Evolutionary conservation across 2,888 invertebrate species (phyloP).

Genomic region (Nymphalis polychloros): DNA sequence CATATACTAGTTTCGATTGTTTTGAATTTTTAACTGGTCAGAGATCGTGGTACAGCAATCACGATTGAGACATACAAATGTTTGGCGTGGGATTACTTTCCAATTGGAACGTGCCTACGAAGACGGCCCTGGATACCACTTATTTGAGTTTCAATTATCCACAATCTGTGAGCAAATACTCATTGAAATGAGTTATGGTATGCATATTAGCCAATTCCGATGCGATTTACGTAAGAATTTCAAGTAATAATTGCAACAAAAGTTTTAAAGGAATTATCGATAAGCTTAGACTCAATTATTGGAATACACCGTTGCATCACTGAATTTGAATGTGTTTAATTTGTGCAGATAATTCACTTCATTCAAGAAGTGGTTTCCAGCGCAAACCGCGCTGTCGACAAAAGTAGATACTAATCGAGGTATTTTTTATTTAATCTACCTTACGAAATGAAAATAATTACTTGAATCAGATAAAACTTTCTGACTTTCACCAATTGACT

Average conservation of each 20-base stretch:
- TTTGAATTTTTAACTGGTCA: conserved; percentile 16
- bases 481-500: background rate
- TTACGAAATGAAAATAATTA: conserved; percentile 1
- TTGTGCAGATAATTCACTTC: too few species aligned
- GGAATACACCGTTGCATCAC: too few species aligned
- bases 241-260: background rate
- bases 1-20: too few species aligned
- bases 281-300: too few species aligned
- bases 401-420: background rate
- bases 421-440: background rate
- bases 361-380: too few species aligned
- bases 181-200: conserved; percentile 62
- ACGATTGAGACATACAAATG: conserved; percentile 77
- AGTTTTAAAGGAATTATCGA: background rate
- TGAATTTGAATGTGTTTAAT: too few species aligned
- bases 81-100: conserved; percentile 77
- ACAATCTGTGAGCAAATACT: conserved; percentile 69
- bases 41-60: conserved; percentile 46
- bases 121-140: conserved; percentile 67
- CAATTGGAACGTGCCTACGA: conserved; percentile 79
- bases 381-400: too few species aligned
- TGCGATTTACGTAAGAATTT: background rate
- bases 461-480: conserved; percentile 11
- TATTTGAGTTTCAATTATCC: conserved; percentile 80
- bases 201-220: conserved; percentile 60